These are phyloP conservation scores for Andrena flavipes DNA, from an alignment of 2,888 invertebrate species.

Conservation along the genomic window DNA sequence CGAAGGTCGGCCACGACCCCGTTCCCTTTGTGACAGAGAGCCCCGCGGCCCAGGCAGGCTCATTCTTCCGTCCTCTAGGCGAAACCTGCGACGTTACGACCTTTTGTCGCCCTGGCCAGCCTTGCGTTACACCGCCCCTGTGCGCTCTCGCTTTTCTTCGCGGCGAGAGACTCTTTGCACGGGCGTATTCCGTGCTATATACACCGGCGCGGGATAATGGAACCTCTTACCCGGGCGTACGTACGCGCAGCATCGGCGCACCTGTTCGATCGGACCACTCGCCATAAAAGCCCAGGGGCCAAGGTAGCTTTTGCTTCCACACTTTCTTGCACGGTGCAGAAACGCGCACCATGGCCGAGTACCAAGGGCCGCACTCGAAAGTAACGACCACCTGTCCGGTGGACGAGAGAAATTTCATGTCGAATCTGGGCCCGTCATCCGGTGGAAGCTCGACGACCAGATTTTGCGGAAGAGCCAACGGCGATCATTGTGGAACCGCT, in stretches of 20 bases:
- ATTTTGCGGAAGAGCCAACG: conserved; percentile 25
- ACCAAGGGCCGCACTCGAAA: conserved; percentile 53
- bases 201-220: conserved; percentile 68
- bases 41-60: conserved; percentile 31
- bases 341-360: conserved; percentile 26
- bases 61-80: conserved; percentile 40
- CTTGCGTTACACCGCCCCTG: conserved; percentile 29
- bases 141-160: conserved; percentile 59
- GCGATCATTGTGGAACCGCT: background rate
- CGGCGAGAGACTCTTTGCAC: conserved; percentile 57
- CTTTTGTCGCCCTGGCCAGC: conserved; percentile 65
- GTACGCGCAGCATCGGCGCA: conserved; percentile 66
- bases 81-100: conserved; percentile 59
- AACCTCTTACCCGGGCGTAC: conserved; percentile 67
- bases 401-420: conserved; percentile 53
- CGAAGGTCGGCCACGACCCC: conserved; percentile 55
- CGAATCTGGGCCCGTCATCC: conserved; percentile 50
- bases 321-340: conserved; percentile 66
- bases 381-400: conserved; percentile 69
- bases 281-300: conserved; percentile 76
- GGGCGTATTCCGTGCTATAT: conserved; percentile 48
- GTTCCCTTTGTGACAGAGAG: conserved; percentile 58
- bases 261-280: conserved; percentile 80
- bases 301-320: conserved; percentile 74
- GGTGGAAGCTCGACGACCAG: conserved; percentile 29